Conservation (phyloP, 92 coral and sea anemone genomes). For the Umimayanthus chanpuru region DNA sequence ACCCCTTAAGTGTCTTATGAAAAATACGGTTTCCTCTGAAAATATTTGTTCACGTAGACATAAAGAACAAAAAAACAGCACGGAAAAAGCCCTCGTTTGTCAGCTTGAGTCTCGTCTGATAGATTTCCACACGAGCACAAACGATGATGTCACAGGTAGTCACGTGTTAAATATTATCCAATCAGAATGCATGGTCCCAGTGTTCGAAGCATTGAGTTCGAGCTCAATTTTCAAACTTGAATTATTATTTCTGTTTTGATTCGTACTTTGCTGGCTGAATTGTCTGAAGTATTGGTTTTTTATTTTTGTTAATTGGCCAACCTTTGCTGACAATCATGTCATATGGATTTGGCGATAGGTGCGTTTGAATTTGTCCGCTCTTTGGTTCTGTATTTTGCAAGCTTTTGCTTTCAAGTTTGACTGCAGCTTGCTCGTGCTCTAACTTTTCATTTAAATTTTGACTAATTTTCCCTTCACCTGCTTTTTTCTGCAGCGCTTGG, state of each 20-base stretch:
- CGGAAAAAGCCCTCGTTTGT: neutral
- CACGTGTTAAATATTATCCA: slow-evolving; percentile 34
- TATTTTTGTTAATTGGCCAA: slow-evolving; percentile 8
- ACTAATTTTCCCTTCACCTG: slow-evolving; percentile 38
- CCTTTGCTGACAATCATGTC: slow-evolving; percentile 20
- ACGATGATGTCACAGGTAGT: slow-evolving; percentile 28
- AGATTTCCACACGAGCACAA: neutral
- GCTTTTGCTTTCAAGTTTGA: slow-evolving; percentile 19
- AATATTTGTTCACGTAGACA: neutral
- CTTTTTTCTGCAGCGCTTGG: slow-evolving; percentile 34
- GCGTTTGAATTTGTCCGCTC: neutral
- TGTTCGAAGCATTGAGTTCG: slow-evolving; percentile 43
- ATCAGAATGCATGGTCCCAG: slow-evolving; percentile 24
- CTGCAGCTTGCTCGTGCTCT: neutral
- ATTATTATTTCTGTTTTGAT: slow-evolving; percentile 31
- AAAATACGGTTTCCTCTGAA: neutral
- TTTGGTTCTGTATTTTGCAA: neutral
- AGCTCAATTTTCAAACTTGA: slow-evolving; percentile 40
- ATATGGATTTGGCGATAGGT: slow-evolving; percentile 43
- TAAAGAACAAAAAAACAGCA: neutral
- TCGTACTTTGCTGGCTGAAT: slow-evolving; percentile 16
- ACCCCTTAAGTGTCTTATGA: neutral
- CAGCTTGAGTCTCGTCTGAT: neutral
- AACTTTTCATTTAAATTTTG: slow-evolving; percentile 6
- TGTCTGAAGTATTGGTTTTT: neutral